Conservation (phyloP, 2,888 invertebrate species). For the Drosophila bunnanda region DNA sequence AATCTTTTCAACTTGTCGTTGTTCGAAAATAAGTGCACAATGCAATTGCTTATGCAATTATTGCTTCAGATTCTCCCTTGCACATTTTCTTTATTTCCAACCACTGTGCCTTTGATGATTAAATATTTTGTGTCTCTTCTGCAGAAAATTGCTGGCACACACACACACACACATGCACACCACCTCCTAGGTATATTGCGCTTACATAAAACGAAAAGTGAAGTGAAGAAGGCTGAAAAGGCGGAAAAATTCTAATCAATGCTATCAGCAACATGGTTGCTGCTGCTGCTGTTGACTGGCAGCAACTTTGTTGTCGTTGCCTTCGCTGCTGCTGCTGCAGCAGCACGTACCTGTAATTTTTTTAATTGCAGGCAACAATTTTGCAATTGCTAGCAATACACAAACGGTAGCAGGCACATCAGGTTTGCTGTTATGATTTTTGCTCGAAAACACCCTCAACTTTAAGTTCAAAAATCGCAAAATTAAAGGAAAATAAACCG, state of each 20-base stretch:
- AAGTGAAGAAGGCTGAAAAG: conserved; percentile 41
- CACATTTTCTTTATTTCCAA: neutral
- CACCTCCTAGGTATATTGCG: conserved; percentile 14
- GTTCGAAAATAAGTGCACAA: too few species aligned
- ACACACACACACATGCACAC: conserved; percentile 5
- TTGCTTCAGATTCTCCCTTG: neutral
- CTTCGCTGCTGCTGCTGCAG: conserved; percentile 22
- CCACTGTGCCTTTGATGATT: conserved; percentile 56
- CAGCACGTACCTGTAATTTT: conserved; percentile 81
- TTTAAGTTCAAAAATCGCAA: conserved; percentile 8
- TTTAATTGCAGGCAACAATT: conserved; percentile 80
- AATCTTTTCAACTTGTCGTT: neutral
- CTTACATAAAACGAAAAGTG: conserved; percentile 42
- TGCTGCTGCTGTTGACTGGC: conserved; percentile 3
- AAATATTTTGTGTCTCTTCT: conserved; percentile 69
- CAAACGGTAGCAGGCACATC: conserved; percentile 21
- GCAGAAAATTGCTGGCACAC: conserved; percentile 55
- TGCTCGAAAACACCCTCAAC: conserved; percentile 53
- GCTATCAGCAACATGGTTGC: conserved; percentile 56
- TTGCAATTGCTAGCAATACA: conserved; percentile 60
- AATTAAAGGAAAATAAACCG: neutral
- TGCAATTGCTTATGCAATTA: neutral
- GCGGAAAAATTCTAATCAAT: conserved; percentile 72
- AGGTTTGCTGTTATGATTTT: conserved; percentile 48
- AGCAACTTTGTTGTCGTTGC: conserved; percentile 56